phyloP scores from a whole-genome alignment of 2,113 vertebrate species.

The Aldabrachelys gigantea region DNA sequence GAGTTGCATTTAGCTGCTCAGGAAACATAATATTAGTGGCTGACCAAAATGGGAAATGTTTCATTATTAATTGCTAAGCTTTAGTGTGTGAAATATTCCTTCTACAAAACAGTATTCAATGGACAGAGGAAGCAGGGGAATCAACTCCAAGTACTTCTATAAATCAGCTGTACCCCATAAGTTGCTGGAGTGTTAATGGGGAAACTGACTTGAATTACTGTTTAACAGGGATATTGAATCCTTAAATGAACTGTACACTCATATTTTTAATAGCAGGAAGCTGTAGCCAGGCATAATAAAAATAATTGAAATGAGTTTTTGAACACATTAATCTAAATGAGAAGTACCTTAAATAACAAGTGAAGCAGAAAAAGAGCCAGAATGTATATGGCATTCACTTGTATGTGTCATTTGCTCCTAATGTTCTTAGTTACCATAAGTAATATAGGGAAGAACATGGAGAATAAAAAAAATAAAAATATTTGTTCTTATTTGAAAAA shows the following conservation, averaged over 20 bases:
- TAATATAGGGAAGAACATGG: not conserved
- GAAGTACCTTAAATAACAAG: slow-evolving; percentile 62
- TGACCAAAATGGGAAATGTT: slow-evolving; percentile 26
- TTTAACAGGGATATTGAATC: slow-evolving; percentile 74
- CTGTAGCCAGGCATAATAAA: slow-evolving; percentile 74
- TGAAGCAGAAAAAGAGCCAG: slow-evolving; percentile 56
- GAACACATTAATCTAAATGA: slow-evolving; percentile 66
- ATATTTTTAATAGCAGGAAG: slow-evolving; percentile 75
- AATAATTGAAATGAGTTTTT: slow-evolving; percentile 75
- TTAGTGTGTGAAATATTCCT: not conserved
- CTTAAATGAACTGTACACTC: slow-evolving; percentile 76
- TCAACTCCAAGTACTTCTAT: not conserved
- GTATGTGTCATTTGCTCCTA: slow-evolving; percentile 24
- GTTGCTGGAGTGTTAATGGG: slow-evolving; percentile 30
- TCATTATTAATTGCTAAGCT: slow-evolving; percentile 19
- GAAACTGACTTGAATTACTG: slow-evolving; percentile 52
- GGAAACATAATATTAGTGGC: not conserved
- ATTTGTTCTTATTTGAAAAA: slow-evolving; percentile 17
- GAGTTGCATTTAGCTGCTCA: not conserved
- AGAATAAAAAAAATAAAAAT: not conserved
- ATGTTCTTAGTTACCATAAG: slow-evolving; percentile 17
- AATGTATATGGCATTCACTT: slow-evolving; percentile 13
- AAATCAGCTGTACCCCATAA: slow-evolving; percentile 53
- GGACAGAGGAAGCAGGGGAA: not conserved
- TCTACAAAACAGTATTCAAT: slow-evolving; percentile 13